Evolutionary conservation across 2,113 vertebrate species (phyloP), one percentile per base, ranked within the genome.

Genomic region (Channa argus): DNA sequence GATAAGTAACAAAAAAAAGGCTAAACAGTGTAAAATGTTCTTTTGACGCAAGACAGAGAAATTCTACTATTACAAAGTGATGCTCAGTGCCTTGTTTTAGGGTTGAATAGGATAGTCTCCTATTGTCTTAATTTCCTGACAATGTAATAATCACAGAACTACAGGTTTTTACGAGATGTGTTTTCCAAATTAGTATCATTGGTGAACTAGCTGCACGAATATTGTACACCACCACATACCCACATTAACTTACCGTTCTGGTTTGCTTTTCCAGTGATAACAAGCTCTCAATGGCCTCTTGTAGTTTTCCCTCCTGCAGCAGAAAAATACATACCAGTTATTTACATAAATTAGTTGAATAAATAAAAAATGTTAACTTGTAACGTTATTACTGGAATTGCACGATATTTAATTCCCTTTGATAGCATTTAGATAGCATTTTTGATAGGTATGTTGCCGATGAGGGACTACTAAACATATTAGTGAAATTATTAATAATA

Each of bases 241-340:
- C 15, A 8, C 2, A 47, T 15, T 38, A 13, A 71, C 97, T 94
- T 88, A 99, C 98, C 50, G 98, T 99, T 74, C 98, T 95, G 0
- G 98, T 99, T 90, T 99, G 98, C 79, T 99, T 99, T 86, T 99
- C 98, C 92, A 99, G 83, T 63, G 98, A 98, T 11, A 99, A 93
- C 85, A 99, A 95, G 55, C 94, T 97, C 85, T 99, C 98, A 67
- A 99, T 93, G 13, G 96, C 97, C 92, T 99, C 98, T 80, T 99
- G 98, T 63, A 99, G 93, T 80, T 96, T 95, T 80, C 98, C 98
- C 88, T 98, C 98, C 98, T 99, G 89, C 2, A 49, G 33, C 2
- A 70, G 6, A 71, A 14, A 24, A 63, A 79, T 0, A 38, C 5
- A 77, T 0, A 70, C 6, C 5, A 3, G 2, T 44, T 15, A 66